Evolutionary conservation across 2,888 invertebrate species (phyloP), one percentile per base, ranked within the genome.

Genomic region (Drosophila nigricruria): DNA sequence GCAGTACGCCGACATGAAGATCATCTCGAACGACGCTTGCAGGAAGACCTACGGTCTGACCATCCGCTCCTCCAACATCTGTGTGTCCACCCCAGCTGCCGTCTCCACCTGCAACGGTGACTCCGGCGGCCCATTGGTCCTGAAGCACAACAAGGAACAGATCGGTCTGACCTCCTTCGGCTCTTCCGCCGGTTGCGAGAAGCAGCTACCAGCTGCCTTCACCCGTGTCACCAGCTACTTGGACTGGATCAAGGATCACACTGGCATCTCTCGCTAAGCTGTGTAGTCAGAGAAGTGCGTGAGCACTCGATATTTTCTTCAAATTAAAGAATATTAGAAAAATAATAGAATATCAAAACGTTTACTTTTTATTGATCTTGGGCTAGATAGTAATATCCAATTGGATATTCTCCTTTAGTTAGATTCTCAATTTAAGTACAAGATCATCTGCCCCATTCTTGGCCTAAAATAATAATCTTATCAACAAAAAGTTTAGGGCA

Each of bases 91-190:
- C 12, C 5, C 79, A 6, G 27, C 67, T 25, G 58, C 70, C 32
- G 77, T 78, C 1, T 87, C 89, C 42, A 87, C 86, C 61, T 87
- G 86, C 81, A 76, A 79, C 59, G 86, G 89, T 30, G 91, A 91
- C 57, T 90, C 91, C 14, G 91, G 91, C 53, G 91, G 91, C 47
- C 86, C 86, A 23, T 70, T 87, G 73, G 89, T 81, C 1, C 72
- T 75, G 27, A 47, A 36, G 1, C 27, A 73, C 73, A 40, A 23
- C 79, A 70, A 77, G 73, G 30, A 73, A 3, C 78, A 83, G 52
- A 59, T 91, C 27, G 90, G 91, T 70, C 58, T 90, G 43, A 82
- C 88, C 52, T 91, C 91, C 30, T 91, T 82, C 62, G 91, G 91
- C 30, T 79, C 82, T 3, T 14, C 81, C 4, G 16, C 56, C 25